Evolutionary conservation across 1,140 invertebrate species (phyloP).

Genomic region (Stegodyphus mimosarum): DNA sequence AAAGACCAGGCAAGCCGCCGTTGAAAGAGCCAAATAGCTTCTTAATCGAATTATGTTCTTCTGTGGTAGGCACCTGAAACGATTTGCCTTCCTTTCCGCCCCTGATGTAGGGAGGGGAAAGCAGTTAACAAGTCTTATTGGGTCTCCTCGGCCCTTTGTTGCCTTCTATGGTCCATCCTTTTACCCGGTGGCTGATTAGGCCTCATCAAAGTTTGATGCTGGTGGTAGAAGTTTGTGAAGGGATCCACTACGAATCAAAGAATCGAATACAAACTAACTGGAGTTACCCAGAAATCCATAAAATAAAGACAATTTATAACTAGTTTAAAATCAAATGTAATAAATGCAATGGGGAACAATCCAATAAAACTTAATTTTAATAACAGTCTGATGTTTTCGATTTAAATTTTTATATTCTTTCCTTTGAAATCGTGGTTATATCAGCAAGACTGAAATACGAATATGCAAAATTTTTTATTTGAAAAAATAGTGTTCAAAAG

Average conservation of each 20-base stretch:
- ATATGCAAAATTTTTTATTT: too few species aligned
- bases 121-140: constrained; percentile 60
- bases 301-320: too few species aligned
- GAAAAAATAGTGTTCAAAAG: too few species aligned
- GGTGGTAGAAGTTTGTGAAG: background rate
- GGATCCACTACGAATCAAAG: constrained; percentile 2
- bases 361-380: too few species aligned
- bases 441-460: too few species aligned
- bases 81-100: constrained; percentile 26
- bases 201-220: constrained; percentile 52
- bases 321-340: too few species aligned
- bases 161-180: constrained; percentile 46
- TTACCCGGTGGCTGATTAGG: constrained; percentile 50
- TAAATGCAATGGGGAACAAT: too few species aligned
- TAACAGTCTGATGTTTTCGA: too few species aligned
- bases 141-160: constrained; percentile 58
- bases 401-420: too few species aligned
- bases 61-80: constrained; percentile 18
- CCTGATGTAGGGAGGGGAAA: constrained; percentile 6
- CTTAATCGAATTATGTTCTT: constrained; percentile 51
- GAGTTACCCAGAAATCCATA: background rate
- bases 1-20: constrained; percentile 1
- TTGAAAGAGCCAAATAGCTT: constrained; percentile 56
- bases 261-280: background rate
- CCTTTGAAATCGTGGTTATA: too few species aligned